Base-by-base conservation (phyloP, 1,140 invertebrate genomes). In the Drosophila nasuta region DNA sequence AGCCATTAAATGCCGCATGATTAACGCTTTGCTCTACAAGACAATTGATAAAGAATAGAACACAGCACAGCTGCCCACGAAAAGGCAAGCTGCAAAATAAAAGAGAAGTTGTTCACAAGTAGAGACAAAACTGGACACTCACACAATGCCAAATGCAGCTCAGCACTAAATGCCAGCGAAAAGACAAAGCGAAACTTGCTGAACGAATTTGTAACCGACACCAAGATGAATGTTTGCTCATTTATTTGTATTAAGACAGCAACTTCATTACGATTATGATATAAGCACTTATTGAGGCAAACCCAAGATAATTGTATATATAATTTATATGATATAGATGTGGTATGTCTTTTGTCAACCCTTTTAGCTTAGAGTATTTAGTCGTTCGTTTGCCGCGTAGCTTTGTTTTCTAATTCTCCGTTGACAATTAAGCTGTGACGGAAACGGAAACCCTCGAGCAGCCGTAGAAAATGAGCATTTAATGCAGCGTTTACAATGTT, bases 1-100 rank as follows among this genome's bases (percentile, higher is more conserved):
- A 66, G 81, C 76, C 80, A 79, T 88, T 83, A 88, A 88, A 83
- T 81, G 85, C 77, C 70, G 83, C 85, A 89, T 88, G 83, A 88
- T 88, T 88, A 88, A 88, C 85, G 83, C 85, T 81, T 89, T 88
- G 64, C 73, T 78, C 60, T 59, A 74, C 70, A 73, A 88, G 83
- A 89, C 80, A 88, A 89, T 88, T 88, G 83, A 80, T 89, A 81
- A 81, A 81, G 74, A 78, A 83, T 73, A 65, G 57, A 74, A 54
- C 49, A 56, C 64, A 73, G 70, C 70, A 38, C 65, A 74, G 71
- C 71, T 67, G 64, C 15, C 49, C 43, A 54, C 51, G n/a, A 65
- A 43, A 45, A 54, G 28, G 10, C 51, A 66, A 38, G n/a, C 5
- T 43, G 11, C 41, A 56, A 48, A 46, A 20, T 51, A 8, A 45